A percentile compares a stretch with the other conserved stretches of the same genome.
These are phyloP conservation scores for Scrobipalpa atriplicella DNA, from an alignment of 2,888 invertebrate species.

Conservation along the genomic window DNA sequence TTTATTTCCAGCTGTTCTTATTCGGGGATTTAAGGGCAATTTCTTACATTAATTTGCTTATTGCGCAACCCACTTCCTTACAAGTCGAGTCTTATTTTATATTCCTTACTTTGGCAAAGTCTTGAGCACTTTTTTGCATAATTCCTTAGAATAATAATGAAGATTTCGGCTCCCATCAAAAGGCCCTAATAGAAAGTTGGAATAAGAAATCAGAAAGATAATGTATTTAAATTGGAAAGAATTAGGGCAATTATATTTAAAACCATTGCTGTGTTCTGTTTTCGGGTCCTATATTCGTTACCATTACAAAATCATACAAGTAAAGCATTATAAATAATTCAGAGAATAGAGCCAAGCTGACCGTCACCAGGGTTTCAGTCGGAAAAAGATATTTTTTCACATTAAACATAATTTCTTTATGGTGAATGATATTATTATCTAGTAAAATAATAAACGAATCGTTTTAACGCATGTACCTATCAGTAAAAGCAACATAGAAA, in stretches of 20 bases:
- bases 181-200: constrained; percentile 10
- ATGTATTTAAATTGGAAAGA: background rate
- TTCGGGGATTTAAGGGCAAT: background rate
- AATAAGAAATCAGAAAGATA: background rate
- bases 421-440: too few relatives aligned
- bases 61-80: background rate
- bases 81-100: constrained; percentile 1
- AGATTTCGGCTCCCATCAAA: constrained; percentile 1
- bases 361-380: too few relatives aligned
- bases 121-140: constrained; percentile 10
- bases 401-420: too few relatives aligned
- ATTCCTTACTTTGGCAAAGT: constrained; percentile 14
- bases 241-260: background rate
- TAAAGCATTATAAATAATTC: too few relatives aligned
- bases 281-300: too few relatives aligned
- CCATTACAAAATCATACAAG: too few relatives aligned
- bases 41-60: constrained; percentile 15
- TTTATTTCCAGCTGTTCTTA: constrained; percentile 1
- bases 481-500: too few relatives aligned
- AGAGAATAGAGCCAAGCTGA: too few relatives aligned
- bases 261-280: too few relatives aligned
- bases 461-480: too few relatives aligned
- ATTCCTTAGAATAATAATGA: constrained; percentile 11
- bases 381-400: too few relatives aligned
- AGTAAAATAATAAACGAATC: too few relatives aligned